Evolutionary conservation across 2,797 vertebrate species (phyloP).

Genomic region (Lepus townsendii): DNA sequence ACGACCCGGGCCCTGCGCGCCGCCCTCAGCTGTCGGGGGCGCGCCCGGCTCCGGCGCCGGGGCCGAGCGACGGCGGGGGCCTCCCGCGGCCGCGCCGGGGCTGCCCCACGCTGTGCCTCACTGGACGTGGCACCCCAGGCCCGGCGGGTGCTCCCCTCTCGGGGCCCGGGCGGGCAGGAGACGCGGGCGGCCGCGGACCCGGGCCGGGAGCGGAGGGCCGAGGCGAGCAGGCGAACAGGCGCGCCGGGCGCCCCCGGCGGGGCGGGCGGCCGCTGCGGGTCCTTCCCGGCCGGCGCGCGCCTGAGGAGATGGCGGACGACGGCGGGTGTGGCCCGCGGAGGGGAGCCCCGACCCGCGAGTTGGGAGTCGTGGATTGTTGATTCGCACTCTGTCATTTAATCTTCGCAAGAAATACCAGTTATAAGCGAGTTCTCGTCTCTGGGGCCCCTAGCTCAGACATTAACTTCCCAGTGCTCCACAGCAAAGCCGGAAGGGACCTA

Average conservation of each 20-base stretch:
- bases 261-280: not conserved
- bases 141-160: rapidly evolving
- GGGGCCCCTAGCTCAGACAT: not conserved
- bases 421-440: not conserved
- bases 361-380: not conserved
- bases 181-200: rapidly evolving
- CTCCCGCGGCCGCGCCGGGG: not conserved
- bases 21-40: rapidly evolving
- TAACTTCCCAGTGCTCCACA: not conserved
- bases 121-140: too few relatives aligned
- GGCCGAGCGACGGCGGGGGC: not conserved
- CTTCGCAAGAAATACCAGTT: not conserved
- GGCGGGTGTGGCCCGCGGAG: rapidly evolving
- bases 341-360: rapidly evolving
- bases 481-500: not conserved
- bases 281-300: not conserved
- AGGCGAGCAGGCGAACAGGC: conserved; percentile 66
- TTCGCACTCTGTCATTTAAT: not conserved
- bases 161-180: too few relatives aligned
- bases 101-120: conserved; percentile 67
- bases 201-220: rapidly evolving
- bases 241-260: not conserved
- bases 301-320: rapidly evolving
- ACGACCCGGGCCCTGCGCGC: rapidly evolving
- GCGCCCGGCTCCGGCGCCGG: too few relatives aligned